These are phyloP conservation scores for Podarcis siculus DNA, from an alignment of 2,797 vertebrate species.

Conservation along the genomic window DNA sequence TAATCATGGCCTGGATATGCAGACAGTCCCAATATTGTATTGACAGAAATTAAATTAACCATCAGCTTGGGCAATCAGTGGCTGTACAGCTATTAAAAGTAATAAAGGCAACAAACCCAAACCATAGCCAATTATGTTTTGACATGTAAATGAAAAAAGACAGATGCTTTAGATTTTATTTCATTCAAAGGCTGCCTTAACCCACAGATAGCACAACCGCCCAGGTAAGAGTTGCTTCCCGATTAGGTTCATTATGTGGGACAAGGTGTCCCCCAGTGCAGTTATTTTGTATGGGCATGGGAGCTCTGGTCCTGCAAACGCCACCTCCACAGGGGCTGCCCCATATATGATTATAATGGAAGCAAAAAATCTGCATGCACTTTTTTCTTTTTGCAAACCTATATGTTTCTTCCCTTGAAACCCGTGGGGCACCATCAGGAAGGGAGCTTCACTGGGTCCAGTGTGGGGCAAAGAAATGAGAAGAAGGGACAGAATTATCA, in stretches of 20 bases:
- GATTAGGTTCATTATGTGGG: not conserved
- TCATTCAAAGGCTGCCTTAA: constrained; percentile 30
- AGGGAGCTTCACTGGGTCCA: not conserved
- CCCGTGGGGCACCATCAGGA: not conserved
- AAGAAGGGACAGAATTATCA: not conserved
- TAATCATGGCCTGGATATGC: constrained; percentile 87
- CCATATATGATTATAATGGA: not conserved
- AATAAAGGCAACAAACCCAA: constrained; percentile 85
- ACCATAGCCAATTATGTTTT: constrained; percentile 86
- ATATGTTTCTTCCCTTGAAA: not conserved
- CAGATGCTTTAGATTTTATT: constrained; percentile 79
- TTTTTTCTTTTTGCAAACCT: not conserved
- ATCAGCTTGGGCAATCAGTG: constrained; percentile 85
- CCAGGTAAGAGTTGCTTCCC: constrained; percentile 8
- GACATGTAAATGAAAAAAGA: constrained; percentile 81
- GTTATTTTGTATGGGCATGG: not conserved
- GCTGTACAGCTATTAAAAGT: constrained; percentile 86
- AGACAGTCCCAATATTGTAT: constrained; percentile 89
- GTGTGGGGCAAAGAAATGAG: not conserved
- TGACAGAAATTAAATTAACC: constrained; percentile 90
- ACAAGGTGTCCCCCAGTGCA: not conserved
- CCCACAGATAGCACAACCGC: not conserved
- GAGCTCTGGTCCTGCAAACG: not conserved
- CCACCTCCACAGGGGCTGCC: no score
- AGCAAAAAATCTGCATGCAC: not conserved